Base-by-base conservation (phyloP, 2,888 invertebrate species). In the Philaethria dido region DNA sequence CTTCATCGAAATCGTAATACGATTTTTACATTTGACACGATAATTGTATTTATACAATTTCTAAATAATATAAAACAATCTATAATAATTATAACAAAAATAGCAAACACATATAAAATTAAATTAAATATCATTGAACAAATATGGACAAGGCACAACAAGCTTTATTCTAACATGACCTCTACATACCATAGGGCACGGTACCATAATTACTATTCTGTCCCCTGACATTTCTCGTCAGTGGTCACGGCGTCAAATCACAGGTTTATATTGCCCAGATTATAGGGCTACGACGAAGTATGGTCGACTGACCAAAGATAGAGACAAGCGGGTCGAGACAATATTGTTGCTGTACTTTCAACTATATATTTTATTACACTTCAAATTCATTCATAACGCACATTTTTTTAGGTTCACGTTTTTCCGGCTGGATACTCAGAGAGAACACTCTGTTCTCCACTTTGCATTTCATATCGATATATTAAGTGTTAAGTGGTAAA, bases 221-320 rank as follows among this genome's bases (percentile, higher is more conserved):
- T 78, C 74, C 75, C 75, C 74, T 75, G 75, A 75, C 76, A 74
- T 74, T 75, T 73, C 72, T 75, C 72, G 75, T 74, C 74, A 73
- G 72, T 70, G 71, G 71, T 73, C 74, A 68, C 69, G 64, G 63
- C 72, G 71, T 72, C 71, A 77, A 77, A 77, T 77, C 70, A 77
- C 68, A 74, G 75, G 70, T 69, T 60, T 74, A 52, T 61, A 68
- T 66, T 63, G 65, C 64, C 42, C 72, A 78, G 82, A 83, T 80
- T 72, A 80, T 78, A 81, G 76, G 72, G 68, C 65, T 68, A 61
- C 54, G 52, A 20, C 25, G 59, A 61, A 47, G 39, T 50, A 66
- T 47, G 69, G 45, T 71, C 55, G 52, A 57, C 33, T 64, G 71
- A 66, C 71, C 71, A 66, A 66, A 69, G 71, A 64, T 44, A 60